Base-by-base conservation (phyloP, 1,140 invertebrate genomes). In the Lethrus apterus region DNA sequence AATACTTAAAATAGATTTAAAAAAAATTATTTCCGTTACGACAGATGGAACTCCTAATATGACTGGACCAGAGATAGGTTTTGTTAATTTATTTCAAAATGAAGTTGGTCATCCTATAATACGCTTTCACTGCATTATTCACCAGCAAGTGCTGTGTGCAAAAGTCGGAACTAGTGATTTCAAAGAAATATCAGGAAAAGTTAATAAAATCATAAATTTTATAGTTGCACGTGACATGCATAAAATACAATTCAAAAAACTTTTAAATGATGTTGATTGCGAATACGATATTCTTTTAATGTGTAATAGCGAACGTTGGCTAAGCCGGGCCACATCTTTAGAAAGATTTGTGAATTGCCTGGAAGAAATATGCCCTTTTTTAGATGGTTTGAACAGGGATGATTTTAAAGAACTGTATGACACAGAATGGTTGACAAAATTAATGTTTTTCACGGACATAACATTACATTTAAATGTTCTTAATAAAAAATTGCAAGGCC, bases 251-350 rank as follows among this genome's bases (percentile, higher is more conserved):
- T 61, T 58, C 51, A 20, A 53, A 36, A 45, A 50, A 51, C 54
- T 58, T 52, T 56, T 60, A 45, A 46, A 58, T 30, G 52, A 62
- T 52, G 55, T 59, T 42, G 52, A 59, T 49, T 59, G 51, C 9
- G n/a, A n/a, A n/a, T 64, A 61, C 52, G 57, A 58, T 50, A 48
- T 53, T 30, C 54, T 59, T 54, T 49, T 57, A 11, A 57, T 57
- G 50, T 60, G 59, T 51, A 62, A 61, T 55, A 61, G 55, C 58
- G 57, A 62, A 52, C 53, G 52, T 26, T 62, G 55, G 56, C 46
- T 64, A 52, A 66, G 55, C 52, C 52, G 46, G 31, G 52, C 53
- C 43, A 52, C 52, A 21, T 55, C 59, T 51, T 54, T 62, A 56
- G 45, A 66, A 61, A 56, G 52, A 53, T 62, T 65, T 55, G 53